Conservation (phyloP, 2,797 vertebrate genomes). For the Hippopotamyrus pictus region DNA sequence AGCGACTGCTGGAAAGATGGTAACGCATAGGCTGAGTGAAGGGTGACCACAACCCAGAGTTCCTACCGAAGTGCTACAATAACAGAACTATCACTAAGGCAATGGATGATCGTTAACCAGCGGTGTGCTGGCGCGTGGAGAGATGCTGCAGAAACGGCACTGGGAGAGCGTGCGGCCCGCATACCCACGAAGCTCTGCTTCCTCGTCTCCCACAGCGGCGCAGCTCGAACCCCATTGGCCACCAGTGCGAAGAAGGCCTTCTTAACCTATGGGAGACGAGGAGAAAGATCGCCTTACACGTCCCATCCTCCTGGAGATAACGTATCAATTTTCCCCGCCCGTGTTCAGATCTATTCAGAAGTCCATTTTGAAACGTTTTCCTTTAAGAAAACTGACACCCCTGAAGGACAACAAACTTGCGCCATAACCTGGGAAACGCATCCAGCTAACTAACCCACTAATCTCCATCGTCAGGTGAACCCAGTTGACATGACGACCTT, state of each 20-base stretch:
- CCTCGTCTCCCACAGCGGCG: slow-evolving; percentile 91
- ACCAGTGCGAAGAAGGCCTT: slow-evolving; percentile 95
- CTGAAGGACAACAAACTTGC: not conserved
- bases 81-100: not conserved
- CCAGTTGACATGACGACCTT: not conserved
- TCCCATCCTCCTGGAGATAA: not conserved
- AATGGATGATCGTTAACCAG: not conserved
- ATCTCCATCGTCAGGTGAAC: not conserved
- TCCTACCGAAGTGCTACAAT: not conserved
- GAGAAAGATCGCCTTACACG: not conserved
- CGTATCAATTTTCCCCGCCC: not conserved
- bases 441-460: not conserved
- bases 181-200: slow-evolving; percentile 42
- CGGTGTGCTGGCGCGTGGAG: not conserved
- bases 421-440: not conserved
- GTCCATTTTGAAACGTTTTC: not conserved
- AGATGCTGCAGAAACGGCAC: not conserved
- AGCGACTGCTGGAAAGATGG: not conserved
- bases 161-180: slow-evolving; percentile 65
- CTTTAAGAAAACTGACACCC: not conserved
- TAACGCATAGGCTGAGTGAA: not conserved
- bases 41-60: not conserved
- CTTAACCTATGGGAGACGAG: not conserved
- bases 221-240: slow-evolving; percentile 89
- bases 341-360: not conserved